A percentile compares a stretch with the other conserved stretches of the same genome.
Evolutionary conservation across 2,113 vertebrate species (phyloP).

Genomic region (Lophochroa leadbeateri): DNA sequence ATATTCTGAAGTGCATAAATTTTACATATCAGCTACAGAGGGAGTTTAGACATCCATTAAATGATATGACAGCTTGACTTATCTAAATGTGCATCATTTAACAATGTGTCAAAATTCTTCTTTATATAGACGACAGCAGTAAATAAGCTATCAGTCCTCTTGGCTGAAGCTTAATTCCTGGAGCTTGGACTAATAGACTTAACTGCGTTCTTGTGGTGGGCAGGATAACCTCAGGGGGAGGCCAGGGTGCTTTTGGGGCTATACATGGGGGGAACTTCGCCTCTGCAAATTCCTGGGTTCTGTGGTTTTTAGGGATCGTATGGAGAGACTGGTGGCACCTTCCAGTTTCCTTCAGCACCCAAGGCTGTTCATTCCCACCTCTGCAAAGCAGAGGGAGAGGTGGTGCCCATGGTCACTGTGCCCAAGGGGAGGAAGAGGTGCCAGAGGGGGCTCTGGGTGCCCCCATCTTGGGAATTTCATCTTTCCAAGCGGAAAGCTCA

Average conservation of each 20-base stretch:
- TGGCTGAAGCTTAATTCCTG: slow-evolving; percentile 73
- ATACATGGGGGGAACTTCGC: neutral
- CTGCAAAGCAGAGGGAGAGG: neutral
- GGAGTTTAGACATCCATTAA: slow-evolving; percentile 84
- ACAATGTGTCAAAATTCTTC: slow-evolving; percentile 84
- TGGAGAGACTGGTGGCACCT: neutral
- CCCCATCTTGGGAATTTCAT: rapidly evolving
- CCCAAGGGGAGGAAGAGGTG: neutral
- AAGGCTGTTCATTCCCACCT: rapidly evolving
- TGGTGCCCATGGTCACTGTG: rapidly evolving
- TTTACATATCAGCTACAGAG: slow-evolving; percentile 80
- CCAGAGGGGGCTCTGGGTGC: neutral
- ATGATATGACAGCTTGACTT: slow-evolving; percentile 84
- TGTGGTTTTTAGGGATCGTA: neutral
- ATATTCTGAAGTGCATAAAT: slow-evolving; percentile 84
- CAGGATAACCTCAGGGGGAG: neutral
- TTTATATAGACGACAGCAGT: slow-evolving; percentile 82
- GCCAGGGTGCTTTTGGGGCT: neutral
- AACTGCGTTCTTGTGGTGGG: neutral
- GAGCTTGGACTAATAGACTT: slow-evolving; percentile 50
- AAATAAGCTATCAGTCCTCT: slow-evolving; percentile 82
- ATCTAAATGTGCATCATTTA: slow-evolving; percentile 87
- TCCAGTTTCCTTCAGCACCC: neutral
- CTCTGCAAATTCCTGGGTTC: rapidly evolving
- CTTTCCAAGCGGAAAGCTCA: neutral